A percentile compares a stretch with the other conserved stretches of the same genome.
These are phyloP conservation scores for Pipistrellus pygmaeus DNA, from an alignment of 2,797 vertebrate species.

Conservation along the genomic window DNA sequence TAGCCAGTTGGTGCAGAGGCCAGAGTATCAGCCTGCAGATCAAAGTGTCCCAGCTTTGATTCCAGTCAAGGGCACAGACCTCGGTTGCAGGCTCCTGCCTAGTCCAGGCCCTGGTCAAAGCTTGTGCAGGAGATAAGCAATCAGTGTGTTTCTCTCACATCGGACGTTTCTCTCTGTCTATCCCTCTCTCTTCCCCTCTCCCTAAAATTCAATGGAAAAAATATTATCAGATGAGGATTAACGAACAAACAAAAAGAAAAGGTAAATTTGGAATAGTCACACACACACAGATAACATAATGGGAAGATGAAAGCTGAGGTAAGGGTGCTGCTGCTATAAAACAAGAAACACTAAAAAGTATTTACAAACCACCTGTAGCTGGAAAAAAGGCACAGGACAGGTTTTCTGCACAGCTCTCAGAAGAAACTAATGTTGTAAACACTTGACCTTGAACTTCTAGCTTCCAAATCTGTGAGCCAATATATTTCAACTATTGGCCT, in stretches of 20 bases:
- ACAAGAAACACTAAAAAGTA: background rate
- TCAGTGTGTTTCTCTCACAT: no score
- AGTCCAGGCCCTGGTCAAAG: no score
- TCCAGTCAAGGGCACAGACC: no score
- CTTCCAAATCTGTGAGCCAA: background rate
- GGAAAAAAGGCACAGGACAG: background rate
- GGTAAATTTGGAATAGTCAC: background rate
- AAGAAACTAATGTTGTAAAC: background rate
- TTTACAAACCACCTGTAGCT: background rate
- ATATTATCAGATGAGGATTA: no score
- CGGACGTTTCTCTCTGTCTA: no score
- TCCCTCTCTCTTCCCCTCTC: no score
- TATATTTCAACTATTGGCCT: background rate
- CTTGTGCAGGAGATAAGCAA: no score
- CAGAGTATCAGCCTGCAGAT: no score
- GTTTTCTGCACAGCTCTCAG: background rate
- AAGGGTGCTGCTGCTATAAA: background rate
- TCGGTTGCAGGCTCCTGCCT: no score
- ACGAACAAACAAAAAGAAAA: background rate
- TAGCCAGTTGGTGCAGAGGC: no score
- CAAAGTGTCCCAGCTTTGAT: accelerated
- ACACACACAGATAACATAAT: background rate
- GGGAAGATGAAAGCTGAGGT: background rate
- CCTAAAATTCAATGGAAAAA: no score
- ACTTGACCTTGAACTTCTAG: background rate